phyloP scores from a whole-genome alignment of 2,113 vertebrate genomes.

The Coregonus clupeaformis region DNA sequence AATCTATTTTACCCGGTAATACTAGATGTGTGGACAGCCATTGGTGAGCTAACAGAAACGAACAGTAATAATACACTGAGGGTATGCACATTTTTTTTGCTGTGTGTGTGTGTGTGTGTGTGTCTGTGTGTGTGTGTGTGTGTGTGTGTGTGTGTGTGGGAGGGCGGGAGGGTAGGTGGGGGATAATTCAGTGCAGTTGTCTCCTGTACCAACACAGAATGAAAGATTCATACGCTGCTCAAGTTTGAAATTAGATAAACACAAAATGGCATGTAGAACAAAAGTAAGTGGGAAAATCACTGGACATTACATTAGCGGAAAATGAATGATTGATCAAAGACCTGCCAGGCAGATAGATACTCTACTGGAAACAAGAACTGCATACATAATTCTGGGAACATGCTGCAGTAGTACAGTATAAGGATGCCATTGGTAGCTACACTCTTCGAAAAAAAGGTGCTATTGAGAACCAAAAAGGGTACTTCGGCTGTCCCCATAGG shows the following conservation, averaged over 20 bases:
- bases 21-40: too few relatives aligned
- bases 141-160: slow-evolving; percentile 2
- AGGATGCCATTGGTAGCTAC: too few relatives aligned
- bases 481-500: too few relatives aligned
- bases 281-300: not conserved
- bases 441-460: too few relatives aligned
- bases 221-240: slow-evolving; percentile 14
- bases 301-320: not conserved
- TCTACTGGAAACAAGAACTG: not conserved
- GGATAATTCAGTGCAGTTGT: slow-evolving; percentile 18
- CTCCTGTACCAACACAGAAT: slow-evolving; percentile 11
- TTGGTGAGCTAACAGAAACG: too few relatives aligned
- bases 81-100: too few relatives aligned
- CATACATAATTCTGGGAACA: not conserved
- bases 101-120: slow-evolving; percentile 5
- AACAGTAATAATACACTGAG: too few relatives aligned
- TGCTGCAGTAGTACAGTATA: too few relatives aligned
- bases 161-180: not conserved
- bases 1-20: too few relatives aligned
- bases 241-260: slow-evolving; percentile 7
- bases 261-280: slow-evolving; percentile 12
- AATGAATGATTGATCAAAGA: slow-evolving; percentile 4
- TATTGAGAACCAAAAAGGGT: too few relatives aligned
- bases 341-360: not conserved
- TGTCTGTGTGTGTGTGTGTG: slow-evolving; percentile 5